Evolutionary conservation across 2,113 vertebrate species (phyloP).

Genomic region (Hyperopisus bebe): DNA sequence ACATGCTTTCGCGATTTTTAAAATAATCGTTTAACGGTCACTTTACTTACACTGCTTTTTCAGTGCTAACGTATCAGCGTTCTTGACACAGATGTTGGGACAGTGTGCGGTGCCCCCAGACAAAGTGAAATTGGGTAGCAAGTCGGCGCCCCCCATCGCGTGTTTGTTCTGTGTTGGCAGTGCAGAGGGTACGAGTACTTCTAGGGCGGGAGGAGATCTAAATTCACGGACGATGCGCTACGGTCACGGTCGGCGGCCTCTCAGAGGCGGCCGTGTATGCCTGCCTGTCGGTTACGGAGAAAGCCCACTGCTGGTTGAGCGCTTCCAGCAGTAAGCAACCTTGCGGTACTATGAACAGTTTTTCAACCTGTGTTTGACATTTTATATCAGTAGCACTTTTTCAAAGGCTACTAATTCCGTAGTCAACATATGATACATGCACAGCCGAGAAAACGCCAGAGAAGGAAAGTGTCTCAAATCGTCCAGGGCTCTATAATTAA

Average conservation of each 20-base stretch:
- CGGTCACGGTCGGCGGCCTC: background rate
- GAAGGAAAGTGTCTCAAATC: background rate
- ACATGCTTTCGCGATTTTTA: background rate
- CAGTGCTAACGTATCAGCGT: background rate
- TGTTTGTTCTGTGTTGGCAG: background rate
- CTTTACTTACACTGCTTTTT: background rate
- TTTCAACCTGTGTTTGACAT: background rate
- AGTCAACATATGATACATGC: background rate
- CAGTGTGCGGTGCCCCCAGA: background rate
- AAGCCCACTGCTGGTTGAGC: background rate
- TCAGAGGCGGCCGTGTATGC: background rate
- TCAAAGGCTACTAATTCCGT: background rate
- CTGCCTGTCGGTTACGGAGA: background rate
- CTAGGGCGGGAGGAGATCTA: background rate
- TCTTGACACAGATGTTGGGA: background rate
- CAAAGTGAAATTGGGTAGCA: background rate
- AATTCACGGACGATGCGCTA: background rate
- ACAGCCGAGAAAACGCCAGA: background rate
- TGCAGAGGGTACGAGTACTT: background rate
- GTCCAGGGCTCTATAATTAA: slow-evolving; percentile 13
- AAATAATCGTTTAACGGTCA: background rate
- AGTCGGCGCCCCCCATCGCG: background rate
- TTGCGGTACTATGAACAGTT: background rate
- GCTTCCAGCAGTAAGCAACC: background rate
- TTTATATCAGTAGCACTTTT: background rate